These are phyloP conservation scores for Corythoichthys haematopterus DNA, from an alignment of 2,113 vertebrate species.

Conservation along the genomic window DNA sequence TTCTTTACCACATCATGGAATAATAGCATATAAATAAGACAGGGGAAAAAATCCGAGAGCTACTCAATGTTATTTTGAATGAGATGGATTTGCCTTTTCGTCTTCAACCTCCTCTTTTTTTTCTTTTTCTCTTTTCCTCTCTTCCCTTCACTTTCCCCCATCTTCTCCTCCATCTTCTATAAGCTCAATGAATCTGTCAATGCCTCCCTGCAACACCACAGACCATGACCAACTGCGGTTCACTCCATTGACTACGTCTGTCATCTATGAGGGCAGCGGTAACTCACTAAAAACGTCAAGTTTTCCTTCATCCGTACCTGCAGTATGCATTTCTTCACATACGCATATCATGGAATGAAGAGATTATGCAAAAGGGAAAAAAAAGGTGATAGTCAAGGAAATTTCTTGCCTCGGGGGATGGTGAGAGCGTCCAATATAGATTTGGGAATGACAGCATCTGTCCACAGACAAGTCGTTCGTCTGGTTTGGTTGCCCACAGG, in stretches of 20 bases:
- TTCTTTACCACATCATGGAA: too few species aligned
- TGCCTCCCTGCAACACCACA: slow-evolving; percentile 33
- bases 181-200: slow-evolving; percentile 49
- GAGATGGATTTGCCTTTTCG: too few species aligned
- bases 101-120: too few species aligned
- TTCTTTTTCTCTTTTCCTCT: too few species aligned
- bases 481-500: slow-evolving; percentile 14
- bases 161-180: not conserved
- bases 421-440: slow-evolving; percentile 40
- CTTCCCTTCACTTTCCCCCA: not conserved
- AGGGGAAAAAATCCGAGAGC: too few species aligned
- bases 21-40: too few species aligned
- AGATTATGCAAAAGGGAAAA: slow-evolving; percentile 27
- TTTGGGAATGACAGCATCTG: slow-evolving; percentile 55
- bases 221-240: slow-evolving; percentile 33
- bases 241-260: slow-evolving; percentile 50
- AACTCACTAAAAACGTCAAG: slow-evolving; percentile 36
- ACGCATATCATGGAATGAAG: slow-evolving; percentile 3
- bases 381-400: slow-evolving; percentile 19
- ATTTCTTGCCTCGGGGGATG: slow-evolving; percentile 43
- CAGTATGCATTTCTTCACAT: slow-evolving; percentile 9
- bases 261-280: slow-evolving; percentile 42
- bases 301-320: slow-evolving; percentile 13
- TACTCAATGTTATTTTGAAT: too few species aligned
- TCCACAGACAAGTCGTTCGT: slow-evolving; percentile 37